phyloP scores from a whole-genome alignment of 1,140 invertebrate genomes.

The Ceratitis capitata region DNA sequence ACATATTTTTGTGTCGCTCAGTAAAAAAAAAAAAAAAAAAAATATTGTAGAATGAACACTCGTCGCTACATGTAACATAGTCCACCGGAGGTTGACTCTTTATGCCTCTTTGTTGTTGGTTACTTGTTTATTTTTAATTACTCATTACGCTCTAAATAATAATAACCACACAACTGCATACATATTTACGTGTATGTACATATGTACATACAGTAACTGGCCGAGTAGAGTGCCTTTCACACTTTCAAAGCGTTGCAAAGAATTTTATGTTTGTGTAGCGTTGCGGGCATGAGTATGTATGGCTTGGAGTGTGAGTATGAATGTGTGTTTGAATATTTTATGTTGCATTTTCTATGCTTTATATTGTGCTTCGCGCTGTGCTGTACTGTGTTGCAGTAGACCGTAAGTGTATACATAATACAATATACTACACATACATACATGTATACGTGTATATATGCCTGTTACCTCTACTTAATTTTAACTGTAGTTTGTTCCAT shows the following conservation, averaged over 20 bases:
- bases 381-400: not conserved
- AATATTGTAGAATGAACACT: not conserved
- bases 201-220: not conserved
- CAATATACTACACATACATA: not conserved
- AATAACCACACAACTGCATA: constrained; percentile 31
- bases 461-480: too few relatives aligned
- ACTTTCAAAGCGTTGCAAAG: not conserved
- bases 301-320: too few relatives aligned
- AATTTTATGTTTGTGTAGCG: not conserved
- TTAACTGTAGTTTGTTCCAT: not conserved
- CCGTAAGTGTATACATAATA: not conserved
- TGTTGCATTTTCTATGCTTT: not conserved
- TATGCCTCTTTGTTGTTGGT: not conserved
- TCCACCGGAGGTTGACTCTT: not conserved
- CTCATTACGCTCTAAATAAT: constrained; percentile 37
- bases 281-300: not conserved
- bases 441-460: not conserved
- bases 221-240: constrained; percentile 25
- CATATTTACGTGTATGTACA: too few relatives aligned
- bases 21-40: not conserved
- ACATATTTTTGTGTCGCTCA: not conserved
- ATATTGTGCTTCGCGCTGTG: not conserved
- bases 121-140: constrained; percentile 16
- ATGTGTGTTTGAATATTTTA: not conserved
- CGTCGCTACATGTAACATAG: not conserved